Evolutionary conservation across 2,113 vertebrate species (phyloP).

Genomic region (Setophaga petechia): DNA sequence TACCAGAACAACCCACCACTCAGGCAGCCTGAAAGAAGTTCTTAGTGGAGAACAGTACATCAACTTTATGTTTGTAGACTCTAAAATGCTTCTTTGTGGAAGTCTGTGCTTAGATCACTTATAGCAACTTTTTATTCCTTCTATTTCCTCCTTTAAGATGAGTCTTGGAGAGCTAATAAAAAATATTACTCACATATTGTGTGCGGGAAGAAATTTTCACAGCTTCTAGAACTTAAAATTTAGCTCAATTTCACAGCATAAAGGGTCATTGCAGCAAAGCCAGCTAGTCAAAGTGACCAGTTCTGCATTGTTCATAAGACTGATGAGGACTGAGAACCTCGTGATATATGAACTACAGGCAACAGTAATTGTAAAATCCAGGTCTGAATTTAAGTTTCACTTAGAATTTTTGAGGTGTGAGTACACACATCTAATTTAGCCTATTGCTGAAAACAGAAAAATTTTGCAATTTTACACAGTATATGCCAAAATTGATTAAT

Average conservation of each 20-base stretch:
- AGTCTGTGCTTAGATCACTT: neutral
- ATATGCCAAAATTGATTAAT: neutral
- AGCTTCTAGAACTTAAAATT: neutral
- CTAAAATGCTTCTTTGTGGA: neutral
- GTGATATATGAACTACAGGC: neutral
- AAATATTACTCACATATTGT: neutral
- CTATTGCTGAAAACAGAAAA: neutral
- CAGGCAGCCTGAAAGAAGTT: neutral
- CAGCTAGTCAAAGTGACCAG: neutral
- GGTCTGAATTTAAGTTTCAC: neutral
- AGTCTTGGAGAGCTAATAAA: neutral
- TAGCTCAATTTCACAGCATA: neutral
- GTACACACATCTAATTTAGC: neutral
- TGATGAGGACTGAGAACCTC: fast-evolving
- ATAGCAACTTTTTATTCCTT: neutral
- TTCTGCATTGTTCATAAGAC: neutral
- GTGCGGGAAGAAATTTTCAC: neutral
- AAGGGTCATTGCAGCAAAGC: neutral
- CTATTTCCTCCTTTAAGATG: neutral
- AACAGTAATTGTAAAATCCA: neutral
- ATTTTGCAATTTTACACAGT: neutral
- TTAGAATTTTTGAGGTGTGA: neutral
- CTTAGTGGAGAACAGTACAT: neutral
- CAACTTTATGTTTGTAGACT: neutral
- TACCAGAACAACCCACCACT: neutral